Conservation (phyloP, 2,888 invertebrate genomes). For the Patella caerulea region DNA sequence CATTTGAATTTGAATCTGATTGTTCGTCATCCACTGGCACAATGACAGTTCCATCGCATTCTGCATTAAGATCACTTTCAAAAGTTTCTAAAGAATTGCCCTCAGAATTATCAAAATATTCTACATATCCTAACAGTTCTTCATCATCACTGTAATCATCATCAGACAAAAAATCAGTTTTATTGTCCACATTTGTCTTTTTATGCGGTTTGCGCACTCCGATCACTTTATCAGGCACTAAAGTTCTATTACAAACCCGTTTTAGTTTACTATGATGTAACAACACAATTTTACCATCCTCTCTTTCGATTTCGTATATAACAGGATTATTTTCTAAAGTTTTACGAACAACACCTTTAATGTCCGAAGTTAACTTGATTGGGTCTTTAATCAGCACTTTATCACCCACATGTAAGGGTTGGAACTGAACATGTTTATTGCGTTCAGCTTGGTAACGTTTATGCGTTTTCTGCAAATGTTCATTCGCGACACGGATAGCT, state of each 20-base stretch:
- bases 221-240: background rate
- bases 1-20: too few relatives aligned
- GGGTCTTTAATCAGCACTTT: background rate
- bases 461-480: background rate
- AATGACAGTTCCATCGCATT: background rate
- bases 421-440: background rate
- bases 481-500: background rate
- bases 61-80: background rate
- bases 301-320: background rate
- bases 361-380: background rate
- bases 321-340: slow-evolving; percentile 5
- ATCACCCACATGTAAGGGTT: background rate
- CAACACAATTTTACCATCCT: background rate
- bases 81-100: background rate
- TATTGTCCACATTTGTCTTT: background rate
- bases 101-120: background rate
- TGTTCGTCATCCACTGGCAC: background rate
- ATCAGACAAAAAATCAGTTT: too few relatives aligned
- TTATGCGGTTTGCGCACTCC: background rate
- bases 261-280: slow-evolving; percentile 11
- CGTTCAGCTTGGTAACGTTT: background rate
- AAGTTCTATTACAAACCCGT: background rate
- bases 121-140: background rate
- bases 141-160: too few relatives aligned
- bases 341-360: background rate